Evolutionary conservation across 2,113 vertebrate genomes (phyloP).

Genomic region (Lepisosteus osseus): DNA sequence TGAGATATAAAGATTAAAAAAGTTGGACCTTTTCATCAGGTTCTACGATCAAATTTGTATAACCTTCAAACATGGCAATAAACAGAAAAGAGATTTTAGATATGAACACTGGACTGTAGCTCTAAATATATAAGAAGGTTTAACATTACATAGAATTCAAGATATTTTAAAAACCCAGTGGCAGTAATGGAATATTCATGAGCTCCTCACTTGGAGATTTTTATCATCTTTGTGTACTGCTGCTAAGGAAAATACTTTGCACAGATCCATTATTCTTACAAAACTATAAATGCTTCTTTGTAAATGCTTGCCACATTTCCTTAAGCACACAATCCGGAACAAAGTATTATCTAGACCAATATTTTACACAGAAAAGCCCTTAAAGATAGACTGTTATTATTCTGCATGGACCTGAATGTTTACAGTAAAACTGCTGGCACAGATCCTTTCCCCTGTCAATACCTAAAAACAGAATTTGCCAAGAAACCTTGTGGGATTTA

Average conservation of each 20-base stretch:
- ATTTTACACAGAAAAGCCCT: not conserved
- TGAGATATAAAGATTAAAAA: conserved; percentile 16
- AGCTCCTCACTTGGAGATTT: not conserved
- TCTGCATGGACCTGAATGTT: not conserved
- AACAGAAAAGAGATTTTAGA: not conserved
- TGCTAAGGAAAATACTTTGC: conserved; percentile 5
- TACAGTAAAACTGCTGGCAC: not conserved
- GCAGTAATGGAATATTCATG: conserved; percentile 7
- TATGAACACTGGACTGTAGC: not conserved
- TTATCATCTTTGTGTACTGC: conserved; percentile 1
- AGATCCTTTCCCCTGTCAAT: not conserved
- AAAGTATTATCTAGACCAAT: not conserved
- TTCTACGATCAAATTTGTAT: not conserved
- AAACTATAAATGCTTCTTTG: not conserved
- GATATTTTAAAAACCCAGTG: conserved; percentile 2
- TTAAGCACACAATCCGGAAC: not conserved
- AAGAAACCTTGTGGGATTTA: not conserved
- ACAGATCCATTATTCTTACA: conserved; percentile 2
- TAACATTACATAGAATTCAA: not conserved
- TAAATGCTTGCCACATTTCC: not conserved
- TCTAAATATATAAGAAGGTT: not conserved
- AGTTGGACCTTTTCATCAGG: conserved; percentile 9
- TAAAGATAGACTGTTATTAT: no score
- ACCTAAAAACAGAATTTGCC: not conserved
- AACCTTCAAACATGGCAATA: not conserved